Conservation (phyloP, 1,140 invertebrate genomes). For the Neodiprion pinetum region DNA sequence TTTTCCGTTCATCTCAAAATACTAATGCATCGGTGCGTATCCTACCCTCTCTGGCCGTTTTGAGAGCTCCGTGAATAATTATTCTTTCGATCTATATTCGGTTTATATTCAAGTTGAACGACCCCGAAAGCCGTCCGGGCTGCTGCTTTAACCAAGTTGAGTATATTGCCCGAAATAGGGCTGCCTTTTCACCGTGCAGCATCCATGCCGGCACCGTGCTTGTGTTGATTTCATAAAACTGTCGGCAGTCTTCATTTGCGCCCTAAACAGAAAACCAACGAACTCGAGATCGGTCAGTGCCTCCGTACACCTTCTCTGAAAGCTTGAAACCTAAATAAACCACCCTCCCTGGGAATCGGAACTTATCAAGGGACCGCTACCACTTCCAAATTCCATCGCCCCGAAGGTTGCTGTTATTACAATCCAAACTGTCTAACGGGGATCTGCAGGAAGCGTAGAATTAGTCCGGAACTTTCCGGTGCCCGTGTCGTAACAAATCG, state of each 20-base stretch:
- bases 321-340: too few relatives aligned
- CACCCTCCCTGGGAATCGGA: too few relatives aligned
- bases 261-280: neutral
- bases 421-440: too few relatives aligned
- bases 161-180: neutral
- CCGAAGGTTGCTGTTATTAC: too few relatives aligned
- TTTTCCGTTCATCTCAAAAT: slow-evolving; percentile 4
- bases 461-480: too few relatives aligned
- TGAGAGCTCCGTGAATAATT: neutral
- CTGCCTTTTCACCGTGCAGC: neutral
- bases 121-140: neutral
- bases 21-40: neutral
- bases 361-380: too few relatives aligned
- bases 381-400: too few relatives aligned
- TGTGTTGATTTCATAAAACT: slow-evolving; percentile 6
- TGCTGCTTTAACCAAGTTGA: neutral
- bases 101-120: slow-evolving; percentile 3
- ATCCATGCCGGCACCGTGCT: neutral
- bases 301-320: too few relatives aligned
- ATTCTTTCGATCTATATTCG: neutral
- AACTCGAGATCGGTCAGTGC: too few relatives aligned
- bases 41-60: neutral
- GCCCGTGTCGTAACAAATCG: too few relatives aligned
- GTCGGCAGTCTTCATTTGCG: slow-evolving; percentile 4
- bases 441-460: too few relatives aligned